phyloP scores from a whole-genome alignment of 2,888 invertebrate species.

The Rapana venosa region DNA sequence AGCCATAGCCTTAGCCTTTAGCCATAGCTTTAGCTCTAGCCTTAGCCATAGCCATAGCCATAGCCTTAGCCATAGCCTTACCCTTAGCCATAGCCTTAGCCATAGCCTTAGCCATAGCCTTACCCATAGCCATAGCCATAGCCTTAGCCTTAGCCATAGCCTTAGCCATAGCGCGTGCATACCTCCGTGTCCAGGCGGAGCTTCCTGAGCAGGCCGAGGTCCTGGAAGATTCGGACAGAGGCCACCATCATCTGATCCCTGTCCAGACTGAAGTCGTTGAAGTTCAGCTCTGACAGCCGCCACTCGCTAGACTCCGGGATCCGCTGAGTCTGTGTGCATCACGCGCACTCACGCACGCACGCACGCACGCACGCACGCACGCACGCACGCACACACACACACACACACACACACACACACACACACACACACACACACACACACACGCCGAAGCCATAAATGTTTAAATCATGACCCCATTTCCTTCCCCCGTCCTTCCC shows the following conservation, averaged over 20 bases:
- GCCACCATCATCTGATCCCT: constrained; percentile 94
- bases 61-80: too few species aligned
- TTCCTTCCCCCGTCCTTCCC: too few species aligned
- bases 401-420: too few species aligned
- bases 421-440: too few species aligned
- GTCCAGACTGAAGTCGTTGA: constrained; percentile 88
- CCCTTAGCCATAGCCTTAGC: too few species aligned
- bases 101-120: too few species aligned
- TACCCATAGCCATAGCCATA: neutral
- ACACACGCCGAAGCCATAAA: too few species aligned
- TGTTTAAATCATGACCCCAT: too few species aligned
- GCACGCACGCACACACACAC: too few species aligned
- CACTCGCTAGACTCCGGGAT: constrained; percentile 77
- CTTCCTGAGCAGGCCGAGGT: constrained; percentile 93
- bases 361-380: neutral
- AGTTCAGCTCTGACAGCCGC: constrained; percentile 78
- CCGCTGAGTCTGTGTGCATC: constrained; percentile 49
- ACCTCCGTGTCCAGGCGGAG: constrained; percentile 94
- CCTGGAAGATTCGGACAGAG: constrained; percentile 95
- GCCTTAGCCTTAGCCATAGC: neutral
- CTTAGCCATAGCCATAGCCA: too few species aligned
- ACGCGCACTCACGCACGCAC: neutral
- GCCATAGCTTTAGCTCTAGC: too few species aligned
- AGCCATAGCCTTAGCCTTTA: too few species aligned
- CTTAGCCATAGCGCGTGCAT: neutral